Conservation (phyloP, 2,113 vertebrate species). For the Andinoacara biseriatus region DNA sequence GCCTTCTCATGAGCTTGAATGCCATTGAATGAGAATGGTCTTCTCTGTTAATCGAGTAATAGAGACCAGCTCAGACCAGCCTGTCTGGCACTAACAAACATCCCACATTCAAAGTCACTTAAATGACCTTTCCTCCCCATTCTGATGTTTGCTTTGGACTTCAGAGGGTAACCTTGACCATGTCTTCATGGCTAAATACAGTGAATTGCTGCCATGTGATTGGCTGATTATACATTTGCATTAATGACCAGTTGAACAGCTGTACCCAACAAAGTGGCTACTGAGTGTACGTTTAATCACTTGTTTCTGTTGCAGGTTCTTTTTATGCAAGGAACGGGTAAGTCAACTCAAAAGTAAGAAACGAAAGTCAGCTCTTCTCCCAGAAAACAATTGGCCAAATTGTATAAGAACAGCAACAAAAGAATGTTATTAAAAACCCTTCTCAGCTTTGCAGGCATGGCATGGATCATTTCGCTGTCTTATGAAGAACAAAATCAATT, state of each 20-base stretch:
- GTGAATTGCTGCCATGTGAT: not conserved
- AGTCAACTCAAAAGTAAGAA: not conserved
- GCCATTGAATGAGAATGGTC: no score
- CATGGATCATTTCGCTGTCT: conserved; percentile 41
- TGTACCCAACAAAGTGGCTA: not conserved
- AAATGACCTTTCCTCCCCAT: not conserved
- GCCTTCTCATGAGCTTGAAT: no score
- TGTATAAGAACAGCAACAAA: not conserved
- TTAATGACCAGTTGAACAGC: not conserved
- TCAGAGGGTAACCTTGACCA: not conserved
- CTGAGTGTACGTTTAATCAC: not conserved
- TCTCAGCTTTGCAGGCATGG: conserved; percentile 7
- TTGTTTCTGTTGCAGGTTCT: not conserved
- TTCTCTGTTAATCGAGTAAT: not conserved
- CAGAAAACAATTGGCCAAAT: not conserved
- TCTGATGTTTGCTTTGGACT: not conserved
- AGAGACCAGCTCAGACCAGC: not conserved
- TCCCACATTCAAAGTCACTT: not conserved
- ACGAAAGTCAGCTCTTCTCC: not conserved
- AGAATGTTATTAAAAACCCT: conserved; percentile 3
- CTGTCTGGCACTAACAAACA: not conserved
- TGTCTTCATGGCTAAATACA: not conserved
- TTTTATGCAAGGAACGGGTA: not conserved
- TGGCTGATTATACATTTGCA: not conserved
- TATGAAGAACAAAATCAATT: conserved; percentile 58